Evolutionary conservation across 2,888 invertebrate species (phyloP), one percentile per base, ranked within the genome.

Genomic region (Eudasyphora cyanicolor): DNA sequence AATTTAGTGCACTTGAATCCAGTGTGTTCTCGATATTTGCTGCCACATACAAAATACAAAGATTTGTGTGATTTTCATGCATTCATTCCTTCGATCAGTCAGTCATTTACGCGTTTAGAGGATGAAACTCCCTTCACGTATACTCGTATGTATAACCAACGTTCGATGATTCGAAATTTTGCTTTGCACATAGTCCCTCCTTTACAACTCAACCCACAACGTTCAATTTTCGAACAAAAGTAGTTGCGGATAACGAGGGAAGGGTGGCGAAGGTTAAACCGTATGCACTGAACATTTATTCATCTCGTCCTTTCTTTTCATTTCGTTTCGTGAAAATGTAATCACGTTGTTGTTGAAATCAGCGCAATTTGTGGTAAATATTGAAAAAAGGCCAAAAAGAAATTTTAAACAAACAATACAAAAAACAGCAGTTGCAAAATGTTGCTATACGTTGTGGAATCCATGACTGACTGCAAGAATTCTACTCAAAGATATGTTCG

Each of bases 311-410:
- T 32, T 32, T 32, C 32, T 70, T 57, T 74, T 17, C n/a, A n/a
- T n/a, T 75, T 60, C 77, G 70, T 64, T 74, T 74, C 75, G 74
- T 62, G 57, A 71, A 83, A 83, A 83, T 78, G 80, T 78, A 83
- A 83, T 83, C 83, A 83, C 80, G 73, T 75, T 84, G 78, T 75
- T 78, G 71, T 84, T 81, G 64, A 71, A 84, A 84, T 84, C 78
- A 75, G 71, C 78, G 78, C 75, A 84, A 80, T 83, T 83, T 83
- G 80, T 75, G 77, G 80, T 67, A 76, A 78, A 81, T 76, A 78
- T 78, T 84, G 78, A 75, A 75, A 74, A 84, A 38, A 38, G 10
- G 45, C 14, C n/a, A 70, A 80, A 80, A 84, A 78, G 60, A 81
- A 74, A 71, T 71, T 51, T 17, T 29, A 75, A 75, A 54, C 57